These are phyloP conservation scores for Nebria ingens DNA, from an alignment of 1,140 invertebrate species.

Conservation along the genomic window DNA sequence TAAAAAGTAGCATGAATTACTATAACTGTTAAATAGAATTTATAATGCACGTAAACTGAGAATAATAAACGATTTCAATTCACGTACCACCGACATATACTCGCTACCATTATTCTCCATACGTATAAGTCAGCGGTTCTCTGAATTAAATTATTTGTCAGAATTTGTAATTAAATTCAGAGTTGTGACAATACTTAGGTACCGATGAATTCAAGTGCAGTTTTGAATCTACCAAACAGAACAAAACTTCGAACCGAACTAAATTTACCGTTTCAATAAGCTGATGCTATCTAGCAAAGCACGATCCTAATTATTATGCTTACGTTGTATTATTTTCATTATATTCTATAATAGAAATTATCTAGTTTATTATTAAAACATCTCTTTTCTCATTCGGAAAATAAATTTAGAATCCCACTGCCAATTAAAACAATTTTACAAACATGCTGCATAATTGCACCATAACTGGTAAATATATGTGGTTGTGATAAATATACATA, in stretches of 20 bases:
- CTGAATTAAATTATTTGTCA: not conserved
- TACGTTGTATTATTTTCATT: too few relatives aligned
- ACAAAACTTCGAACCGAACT: too few relatives aligned
- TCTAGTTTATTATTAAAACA: not conserved
- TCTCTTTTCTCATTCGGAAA: not conserved
- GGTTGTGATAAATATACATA: too few relatives aligned
- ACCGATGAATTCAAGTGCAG: too few relatives aligned
- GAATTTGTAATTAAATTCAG: not conserved
- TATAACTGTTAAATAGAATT: not conserved
- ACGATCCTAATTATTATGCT: too few relatives aligned
- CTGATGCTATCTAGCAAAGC: not conserved
- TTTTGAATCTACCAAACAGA: too few relatives aligned
- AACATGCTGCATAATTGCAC: not conserved
- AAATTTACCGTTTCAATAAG: too few relatives aligned
- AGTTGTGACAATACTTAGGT: too few relatives aligned
- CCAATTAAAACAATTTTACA: not conserved
- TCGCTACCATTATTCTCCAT: not conserved
- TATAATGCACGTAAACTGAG: not conserved
- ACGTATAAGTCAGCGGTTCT: not conserved
- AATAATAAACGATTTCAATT: not conserved
- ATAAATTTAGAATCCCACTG: not conserved
- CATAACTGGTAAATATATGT: not conserved
- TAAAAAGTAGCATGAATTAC: not conserved
- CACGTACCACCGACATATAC: not conserved
- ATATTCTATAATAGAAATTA: too few relatives aligned